Base-by-base conservation (phyloP, 2,113 vertebrate genomes). In the Melanotaenia duboulayi region DNA sequence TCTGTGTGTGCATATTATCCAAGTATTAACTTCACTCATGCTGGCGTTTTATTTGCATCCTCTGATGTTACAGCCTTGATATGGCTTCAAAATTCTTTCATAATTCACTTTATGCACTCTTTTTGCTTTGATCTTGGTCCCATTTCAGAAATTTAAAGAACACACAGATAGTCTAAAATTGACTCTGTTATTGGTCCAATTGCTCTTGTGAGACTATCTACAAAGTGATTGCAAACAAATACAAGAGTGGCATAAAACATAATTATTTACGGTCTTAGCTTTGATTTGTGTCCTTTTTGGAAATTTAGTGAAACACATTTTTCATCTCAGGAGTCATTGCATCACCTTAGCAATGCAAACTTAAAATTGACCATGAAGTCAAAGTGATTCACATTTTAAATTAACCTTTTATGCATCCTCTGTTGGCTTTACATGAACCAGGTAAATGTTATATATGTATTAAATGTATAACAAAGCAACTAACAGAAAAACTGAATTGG, bases 141-240 rank as follows among this genome's bases (percentile, higher is more conserved):
- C n/a, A 20, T 22, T 40, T 35, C 28, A 14, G 48, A 25, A 58
- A 67, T 5, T n/a, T 16, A 46, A 17, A 46, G 44, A n/a, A 83
- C 72, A 69, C 65, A 24, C 52, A 83, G 60, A 74, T 42, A 56
- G 39, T 4, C 62, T 81, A 59, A 81, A 87, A 86, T 81, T 65
- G 65, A 65, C 25, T 74, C 13, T 35, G 32, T 35, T 9, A 76
- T 76, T 71, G 42, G 78, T 70, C 20, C 13, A 56, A 48, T 32
- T 2, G 16, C 46, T 35, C 44, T 40, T 55, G 11, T 39, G 51
- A 71, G 56, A 71, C 37, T 28, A 64, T 75, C 39, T 59, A 2
- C 48, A 55, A 58, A 35, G 32, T 35, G 32, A 7, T 35, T 35
- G 32, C 32, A 35, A 49, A 7, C 8, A 22, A 58, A 50, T 28